Evolutionary conservation across 2,113 vertebrate species (phyloP), one percentile per base, ranked within the genome.

Genomic region (Brevimyrus niger): DNA sequence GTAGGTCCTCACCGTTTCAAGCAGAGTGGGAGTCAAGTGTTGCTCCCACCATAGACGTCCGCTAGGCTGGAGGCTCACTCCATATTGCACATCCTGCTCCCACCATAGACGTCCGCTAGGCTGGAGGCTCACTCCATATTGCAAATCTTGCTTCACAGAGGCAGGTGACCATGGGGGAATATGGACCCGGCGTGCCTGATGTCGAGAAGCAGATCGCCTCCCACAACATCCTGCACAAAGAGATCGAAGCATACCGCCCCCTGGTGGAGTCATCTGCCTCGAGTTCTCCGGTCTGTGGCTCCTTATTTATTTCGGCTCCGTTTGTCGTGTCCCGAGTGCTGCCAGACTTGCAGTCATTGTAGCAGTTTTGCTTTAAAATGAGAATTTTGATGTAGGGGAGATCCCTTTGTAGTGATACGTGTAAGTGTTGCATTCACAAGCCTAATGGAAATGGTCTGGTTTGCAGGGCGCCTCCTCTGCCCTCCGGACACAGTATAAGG

Each of bases 211-310:
- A 99, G 94, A 94, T 99, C 0, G 98, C 98, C 0, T 94, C 97
- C 89, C 98, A 99, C 93, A 99, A 99, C 94, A 97, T 99, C 89
- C 91, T 98, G 42, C 97, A 99, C 94, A 98, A 97, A 88, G 97
- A 99, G 94, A 94, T 99, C 0, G 98, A 99, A 53, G 95, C 97
- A 61, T 99, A 98, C 0, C 97, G 93, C 90, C 94, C 97, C 0
- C 97, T 98, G 94, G 95, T 99, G 27, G 94, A 92, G 6, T 58
- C 93, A 27, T 93, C 92, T 83, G 94, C 92, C 5, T 94, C 95
- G 10, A 94, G 94, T 87, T 94, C 90, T 91, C 94, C 94, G 95
- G 96, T 96, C 83, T 35, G 91, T 98, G 19, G 65, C n/a, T 91
- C 76, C 13, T 73, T 44, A n/a, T 21, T 2, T 27, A 51, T 9